phyloP scores from a whole-genome alignment of 2,888 invertebrate genomes.

The Dryocosmus kuriphilus region DNA sequence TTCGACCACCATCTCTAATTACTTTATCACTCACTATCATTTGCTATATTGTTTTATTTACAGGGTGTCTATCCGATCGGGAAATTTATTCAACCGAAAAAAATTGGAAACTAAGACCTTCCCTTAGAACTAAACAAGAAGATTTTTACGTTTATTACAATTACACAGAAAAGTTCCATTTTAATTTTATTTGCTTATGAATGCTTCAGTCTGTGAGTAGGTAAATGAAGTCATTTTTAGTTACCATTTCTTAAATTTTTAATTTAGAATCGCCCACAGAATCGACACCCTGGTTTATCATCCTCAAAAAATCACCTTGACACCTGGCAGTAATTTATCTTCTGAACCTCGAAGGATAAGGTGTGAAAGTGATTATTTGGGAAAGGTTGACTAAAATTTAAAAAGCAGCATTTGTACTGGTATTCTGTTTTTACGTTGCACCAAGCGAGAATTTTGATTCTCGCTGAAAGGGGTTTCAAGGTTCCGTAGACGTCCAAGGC shows the following conservation, averaged over 20 bases:
- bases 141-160: no score
- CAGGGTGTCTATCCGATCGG: constrained; percentile 39
- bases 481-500: constrained; percentile 25
- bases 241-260: no score
- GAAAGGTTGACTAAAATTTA: background rate
- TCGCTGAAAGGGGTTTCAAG: constrained; percentile 6
- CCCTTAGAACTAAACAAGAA: background rate
- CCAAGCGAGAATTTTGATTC: constrained; percentile 8
- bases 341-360: background rate
- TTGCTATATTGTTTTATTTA: constrained; percentile 47
- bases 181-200: no score
- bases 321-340: background rate
- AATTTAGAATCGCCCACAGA: background rate
- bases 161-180: no score
- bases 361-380: constrained; percentile 53
- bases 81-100: background rate
- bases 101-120: background rate
- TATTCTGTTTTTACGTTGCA: constrained; percentile 57
- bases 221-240: no score
- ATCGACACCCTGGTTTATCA: constrained; percentile 1
- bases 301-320: constrained; percentile 50
- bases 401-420: constrained; percentile 56
- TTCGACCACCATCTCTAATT: constrained; percentile 56
- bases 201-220: no score
- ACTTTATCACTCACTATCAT: constrained; percentile 49